phyloP scores from a whole-genome alignment of 1,140 invertebrate genomes.

The Brachionus rotundiformis region DNA sequence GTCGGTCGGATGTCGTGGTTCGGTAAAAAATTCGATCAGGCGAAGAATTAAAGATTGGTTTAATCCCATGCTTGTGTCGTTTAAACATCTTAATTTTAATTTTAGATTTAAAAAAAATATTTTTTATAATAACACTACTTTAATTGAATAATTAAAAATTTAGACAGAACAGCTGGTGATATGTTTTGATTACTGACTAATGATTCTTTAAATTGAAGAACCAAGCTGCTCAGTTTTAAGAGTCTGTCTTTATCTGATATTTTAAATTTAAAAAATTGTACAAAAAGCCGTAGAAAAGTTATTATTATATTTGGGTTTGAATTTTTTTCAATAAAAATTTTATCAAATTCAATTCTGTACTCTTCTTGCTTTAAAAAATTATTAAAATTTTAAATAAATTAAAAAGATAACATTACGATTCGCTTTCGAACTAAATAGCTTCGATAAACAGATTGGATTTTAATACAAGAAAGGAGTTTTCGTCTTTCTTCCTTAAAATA shows the following conservation, averaged over 20 bases:
- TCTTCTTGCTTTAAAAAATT: not conserved
- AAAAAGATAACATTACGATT: constrained; percentile 19
- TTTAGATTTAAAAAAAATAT: not conserved
- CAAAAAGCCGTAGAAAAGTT: constrained; percentile 7
- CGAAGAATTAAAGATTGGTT: constrained; percentile 26
- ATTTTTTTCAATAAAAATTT: not conserved
- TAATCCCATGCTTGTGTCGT: not conserved
- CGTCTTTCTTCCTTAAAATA: constrained; percentile 19
- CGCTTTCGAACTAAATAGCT: constrained; percentile 21
- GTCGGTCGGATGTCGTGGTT: not conserved
- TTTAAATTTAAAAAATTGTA: constrained; percentile 4
- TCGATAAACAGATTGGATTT: constrained; percentile 40
- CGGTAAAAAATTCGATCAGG: constrained; percentile 36
- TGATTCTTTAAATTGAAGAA: constrained; percentile 30
- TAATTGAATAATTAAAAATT: constrained; percentile 22
- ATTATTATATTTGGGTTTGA: not conserved
- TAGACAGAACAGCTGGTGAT: not conserved
- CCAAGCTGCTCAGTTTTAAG: not conserved
- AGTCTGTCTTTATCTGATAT: constrained; percentile 13
- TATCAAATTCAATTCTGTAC: constrained; percentile 33
- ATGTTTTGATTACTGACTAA: not conserved
- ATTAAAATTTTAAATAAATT: not conserved
- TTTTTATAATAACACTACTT: constrained; percentile 10
- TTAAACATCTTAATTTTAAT: constrained; percentile 14
- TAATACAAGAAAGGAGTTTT: constrained; percentile 6